A percentile compares a stretch with the other conserved stretches of the same genome.
These are phyloP conservation scores for Nannospalax galili DNA, from an alignment of 2,113 vertebrate genomes.

Conservation along the genomic window DNA sequence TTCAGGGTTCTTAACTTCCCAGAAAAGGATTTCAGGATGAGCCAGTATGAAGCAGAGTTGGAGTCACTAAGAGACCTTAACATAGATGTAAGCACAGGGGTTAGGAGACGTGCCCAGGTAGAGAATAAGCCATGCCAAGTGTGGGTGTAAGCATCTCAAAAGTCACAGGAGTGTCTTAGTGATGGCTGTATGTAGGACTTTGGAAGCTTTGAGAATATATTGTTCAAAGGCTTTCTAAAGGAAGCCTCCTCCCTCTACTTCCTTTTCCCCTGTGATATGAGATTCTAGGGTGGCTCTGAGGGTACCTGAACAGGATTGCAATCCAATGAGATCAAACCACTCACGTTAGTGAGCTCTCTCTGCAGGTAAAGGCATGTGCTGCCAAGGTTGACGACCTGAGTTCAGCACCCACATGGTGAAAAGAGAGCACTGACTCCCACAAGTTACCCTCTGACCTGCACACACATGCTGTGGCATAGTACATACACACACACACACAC, in stretches of 20 bases:
- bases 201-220: not conserved
- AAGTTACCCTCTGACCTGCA: not conserved
- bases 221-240: not conserved
- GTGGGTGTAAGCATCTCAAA: not conserved
- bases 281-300: not conserved
- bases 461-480: not conserved
- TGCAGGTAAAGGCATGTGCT: not conserved
- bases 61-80: not conserved
- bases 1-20: not conserved
- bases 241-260: too few relatives aligned
- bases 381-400: not conserved
- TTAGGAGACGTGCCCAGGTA: not conserved
- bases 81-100: too few relatives aligned
- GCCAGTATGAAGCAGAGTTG: not conserved
- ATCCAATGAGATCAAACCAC: not conserved
- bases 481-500: not conserved
- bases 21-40: not conserved
- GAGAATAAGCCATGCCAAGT: not conserved
- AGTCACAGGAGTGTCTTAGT: too few relatives aligned
- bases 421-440: not conserved
- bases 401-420: too few relatives aligned
- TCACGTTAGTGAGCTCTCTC: too few relatives aligned
- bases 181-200: not conserved
- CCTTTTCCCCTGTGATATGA: not conserved
- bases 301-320: not conserved